A percentile compares a stretch with the other conserved stretches of the same genome.
These are phyloP conservation scores for Ctenodactylus gundi DNA, from an alignment of 2,113 vertebrate genomes.

Conservation along the genomic window DNA sequence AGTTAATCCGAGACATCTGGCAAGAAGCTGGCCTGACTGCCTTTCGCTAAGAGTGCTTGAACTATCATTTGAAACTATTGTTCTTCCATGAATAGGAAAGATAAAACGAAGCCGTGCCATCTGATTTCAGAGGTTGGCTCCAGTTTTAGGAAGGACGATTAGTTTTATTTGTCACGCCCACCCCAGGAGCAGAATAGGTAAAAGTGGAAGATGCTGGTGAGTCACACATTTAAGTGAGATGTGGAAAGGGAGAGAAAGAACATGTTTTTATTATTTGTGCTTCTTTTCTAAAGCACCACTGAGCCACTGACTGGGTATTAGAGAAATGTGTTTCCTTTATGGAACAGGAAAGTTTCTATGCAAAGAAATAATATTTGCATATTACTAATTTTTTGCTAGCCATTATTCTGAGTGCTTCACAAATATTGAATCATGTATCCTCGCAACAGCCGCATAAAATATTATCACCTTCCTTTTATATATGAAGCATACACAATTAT, in stretches of 20 bases:
- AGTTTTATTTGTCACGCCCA: constrained; percentile 57
- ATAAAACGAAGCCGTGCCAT: constrained; percentile 59
- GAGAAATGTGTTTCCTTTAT: not conserved
- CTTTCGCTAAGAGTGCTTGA: constrained; percentile 8
- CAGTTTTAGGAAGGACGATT: constrained; percentile 64
- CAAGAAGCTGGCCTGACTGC: constrained; percentile 47
- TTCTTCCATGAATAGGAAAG: constrained; percentile 53
- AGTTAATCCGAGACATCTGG: constrained; percentile 77
- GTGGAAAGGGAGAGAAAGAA: not conserved
- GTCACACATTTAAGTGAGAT: constrained; percentile 37
- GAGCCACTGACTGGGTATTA: not conserved
- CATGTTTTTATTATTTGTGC: not conserved
- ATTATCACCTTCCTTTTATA: not conserved
- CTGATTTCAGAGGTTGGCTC: constrained; percentile 54
- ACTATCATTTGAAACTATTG: constrained; percentile 73
- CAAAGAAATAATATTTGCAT: not conserved
- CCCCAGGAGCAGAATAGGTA: constrained; percentile 60
- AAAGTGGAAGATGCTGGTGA: constrained; percentile 54
- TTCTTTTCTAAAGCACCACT: not conserved
- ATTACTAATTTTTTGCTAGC: not conserved
- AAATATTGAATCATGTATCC: not conserved
- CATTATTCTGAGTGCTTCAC: not conserved
- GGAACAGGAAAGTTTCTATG: not conserved
- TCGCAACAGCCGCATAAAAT: not conserved
- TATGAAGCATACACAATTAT: not conserved